Conservation (phyloP, 2,888 invertebrate species). For the Byasa hedistus region DNA sequence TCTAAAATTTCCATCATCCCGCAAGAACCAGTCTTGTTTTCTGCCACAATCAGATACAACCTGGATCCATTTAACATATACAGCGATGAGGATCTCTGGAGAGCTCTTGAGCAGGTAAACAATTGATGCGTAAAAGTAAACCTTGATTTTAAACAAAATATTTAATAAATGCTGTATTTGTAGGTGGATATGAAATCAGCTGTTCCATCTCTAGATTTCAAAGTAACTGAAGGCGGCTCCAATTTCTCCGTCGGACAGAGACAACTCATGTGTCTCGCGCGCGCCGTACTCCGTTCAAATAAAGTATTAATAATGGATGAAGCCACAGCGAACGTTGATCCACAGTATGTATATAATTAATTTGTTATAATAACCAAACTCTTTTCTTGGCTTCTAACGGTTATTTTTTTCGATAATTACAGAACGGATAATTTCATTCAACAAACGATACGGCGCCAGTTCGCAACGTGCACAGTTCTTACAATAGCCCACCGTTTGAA, state of each 20-base stretch:
- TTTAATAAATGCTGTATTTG: conserved; percentile 28
- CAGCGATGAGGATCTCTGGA: conserved; percentile 85
- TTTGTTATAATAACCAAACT: not conserved
- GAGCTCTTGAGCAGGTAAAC: conserved; percentile 84
- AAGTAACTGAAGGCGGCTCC: conserved; percentile 86
- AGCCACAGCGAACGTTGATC: conserved; percentile 96
- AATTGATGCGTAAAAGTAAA: not conserved
- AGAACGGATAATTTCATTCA: conserved; percentile 91
- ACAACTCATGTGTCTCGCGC: conserved; percentile 92
- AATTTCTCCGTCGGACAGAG: conserved; percentile 95
- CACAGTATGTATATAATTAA: conserved; percentile 74
- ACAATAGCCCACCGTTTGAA: conserved; percentile 96
- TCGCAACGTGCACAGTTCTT: conserved; percentile 89
- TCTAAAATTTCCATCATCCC: conserved; percentile 84
- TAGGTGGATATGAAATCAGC: conserved; percentile 88
- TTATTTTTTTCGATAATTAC: conserved; percentile 5
- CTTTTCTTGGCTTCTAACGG: conserved; percentile 1
- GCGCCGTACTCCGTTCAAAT: conserved; percentile 92
- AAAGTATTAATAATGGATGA: conserved; percentile 93
- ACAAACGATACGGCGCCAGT: conserved; percentile 88
- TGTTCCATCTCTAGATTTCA: conserved; percentile 82
- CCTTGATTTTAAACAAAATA: not conserved
- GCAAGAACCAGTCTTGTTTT: conserved; percentile 86
- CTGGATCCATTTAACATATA: conserved; percentile 87
- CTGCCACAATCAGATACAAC: conserved; percentile 83